Evolutionary conservation across 1,140 invertebrate genomes (phyloP).

Genomic region (Pogonus chalceus): DNA sequence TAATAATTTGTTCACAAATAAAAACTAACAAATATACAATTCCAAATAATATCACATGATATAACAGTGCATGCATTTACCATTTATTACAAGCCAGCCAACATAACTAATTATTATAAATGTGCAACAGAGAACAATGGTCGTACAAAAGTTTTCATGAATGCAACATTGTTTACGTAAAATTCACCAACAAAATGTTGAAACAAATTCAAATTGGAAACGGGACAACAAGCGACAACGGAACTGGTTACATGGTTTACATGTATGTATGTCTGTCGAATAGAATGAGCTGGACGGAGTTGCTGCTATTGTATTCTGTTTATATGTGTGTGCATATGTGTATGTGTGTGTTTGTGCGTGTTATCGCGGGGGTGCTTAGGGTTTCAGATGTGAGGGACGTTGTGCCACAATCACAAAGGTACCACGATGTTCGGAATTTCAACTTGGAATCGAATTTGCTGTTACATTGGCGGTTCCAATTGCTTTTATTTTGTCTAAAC

Average conservation of each 20-base stretch:
- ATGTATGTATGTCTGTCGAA: neutral
- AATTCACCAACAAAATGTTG: constrained; percentile 2
- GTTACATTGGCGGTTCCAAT: too few species aligned
- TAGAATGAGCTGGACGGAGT: neutral
- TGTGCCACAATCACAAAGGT: constrained; percentile 3
- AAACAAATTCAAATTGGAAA: neutral
- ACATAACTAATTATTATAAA: too few species aligned
- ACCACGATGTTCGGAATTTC: neutral
- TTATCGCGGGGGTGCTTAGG: neutral
- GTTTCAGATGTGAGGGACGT: constrained; percentile 3
- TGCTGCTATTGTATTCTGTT: neutral
- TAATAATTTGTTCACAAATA: too few species aligned
- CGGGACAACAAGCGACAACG: neutral
- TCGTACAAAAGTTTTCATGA: constrained; percentile 1
- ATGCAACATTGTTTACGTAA: constrained; percentile 6
- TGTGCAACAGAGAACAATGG: neutral
- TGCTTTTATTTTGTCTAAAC: too few species aligned
- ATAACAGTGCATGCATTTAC: too few species aligned
- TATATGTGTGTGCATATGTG: too few species aligned
- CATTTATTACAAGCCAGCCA: too few species aligned
- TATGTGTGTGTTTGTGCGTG: neutral
- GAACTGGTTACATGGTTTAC: neutral
- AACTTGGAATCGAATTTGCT: neutral
- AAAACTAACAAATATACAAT: too few species aligned
- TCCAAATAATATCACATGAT: too few species aligned